Evolutionary conservation across 2,888 invertebrate genomes (phyloP), one percentile per base, ranked within the genome.

Genomic region (Theodoxus fluviatilis): DNA sequence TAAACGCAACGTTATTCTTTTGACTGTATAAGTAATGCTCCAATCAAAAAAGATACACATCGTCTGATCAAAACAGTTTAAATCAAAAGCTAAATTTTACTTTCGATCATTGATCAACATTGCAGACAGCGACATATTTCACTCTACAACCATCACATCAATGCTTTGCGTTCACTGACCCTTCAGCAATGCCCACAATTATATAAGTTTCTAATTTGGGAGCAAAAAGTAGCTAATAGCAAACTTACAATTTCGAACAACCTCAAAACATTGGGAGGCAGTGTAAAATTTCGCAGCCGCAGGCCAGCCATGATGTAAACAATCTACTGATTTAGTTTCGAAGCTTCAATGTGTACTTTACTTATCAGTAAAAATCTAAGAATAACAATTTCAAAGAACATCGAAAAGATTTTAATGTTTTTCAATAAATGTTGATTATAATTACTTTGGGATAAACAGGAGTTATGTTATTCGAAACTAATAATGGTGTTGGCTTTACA

Each of bases 271-370:
- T 68, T 68, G 22, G 59, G 68, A 18, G 68, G 68, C n/a, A 43
- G 31, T 25, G 59, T 43, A 38, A 68, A 68, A 68, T 68, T 57
- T 33, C 61, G 28, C 22, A 59, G 37, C 31, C 68, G 35, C 31
- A 68, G 59, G n/a, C 59, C 68, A n/a, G 68, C 68, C 68, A 68
- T 68, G n/a, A 38, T 68, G 18, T 43, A 15, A 43, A 43, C 43
- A 43, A 15, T 43, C 9, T 15, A 43, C 9, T 43, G 18, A 12
- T 43, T 43, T 43, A 28, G 25, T 55, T 38, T 0, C 43, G 40
- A 25, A 33, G 52, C 22, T 37, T 25, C 28, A 43, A 43, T 40
- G 2, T 9, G n/a, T 12, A 47, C 22, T 47, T 43, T 63, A 4
- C n/a, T 15, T 1, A 57, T 25, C 31, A 28, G 15, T n/a, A 18